Evolutionary conservation across 2,797 vertebrate genomes (phyloP), one percentile per base, ranked within the genome.

Genomic region (Sparus aurata): DNA sequence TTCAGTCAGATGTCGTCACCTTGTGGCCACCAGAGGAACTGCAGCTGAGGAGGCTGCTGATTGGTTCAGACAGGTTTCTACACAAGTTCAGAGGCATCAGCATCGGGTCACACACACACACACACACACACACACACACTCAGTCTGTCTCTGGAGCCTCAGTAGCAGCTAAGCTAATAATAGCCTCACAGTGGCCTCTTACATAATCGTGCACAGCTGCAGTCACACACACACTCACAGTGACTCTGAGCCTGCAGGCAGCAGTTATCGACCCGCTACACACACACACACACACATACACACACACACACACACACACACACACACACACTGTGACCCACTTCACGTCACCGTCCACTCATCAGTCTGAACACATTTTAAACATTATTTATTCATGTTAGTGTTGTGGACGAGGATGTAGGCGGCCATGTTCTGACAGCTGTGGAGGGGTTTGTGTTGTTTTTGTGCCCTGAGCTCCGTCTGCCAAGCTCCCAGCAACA

Each of bases 151-250:
- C 62, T 68, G 41, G 52, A 73, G 79, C 72, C 75, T 77, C 88
- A 82, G 83, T 55, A 82, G 83, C 73, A 76, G 61, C 30, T 25
- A 30, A 5, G 87, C 87, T 92, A 91, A 92, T 90, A 91, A 92
- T 92, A 92, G 86, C 81, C 50, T 67, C 71, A 30, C 45, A 59
- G 57, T 55, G 71, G 73, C 64, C 72, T 12, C 78, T 92, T 92
- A 86, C 78, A 80, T 91, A 91, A 92, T 1, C 23, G 45, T 0
- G 16, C 65, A 13, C 88, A 87, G 88, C 89, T 89, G 87, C 85
- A 86, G 77, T 20, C 23, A 1, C 64, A 9, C 52, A 3, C 64
- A 41, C 68, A 17, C 50, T 18, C 9, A 58, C 18, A 68, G 10
- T 0, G n/a, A 41, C 54, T 64, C 22, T 34, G 30, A 30, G 71